Conservation (phyloP, 2,888 invertebrate species). For the Chaetoderma sp. region DNA sequence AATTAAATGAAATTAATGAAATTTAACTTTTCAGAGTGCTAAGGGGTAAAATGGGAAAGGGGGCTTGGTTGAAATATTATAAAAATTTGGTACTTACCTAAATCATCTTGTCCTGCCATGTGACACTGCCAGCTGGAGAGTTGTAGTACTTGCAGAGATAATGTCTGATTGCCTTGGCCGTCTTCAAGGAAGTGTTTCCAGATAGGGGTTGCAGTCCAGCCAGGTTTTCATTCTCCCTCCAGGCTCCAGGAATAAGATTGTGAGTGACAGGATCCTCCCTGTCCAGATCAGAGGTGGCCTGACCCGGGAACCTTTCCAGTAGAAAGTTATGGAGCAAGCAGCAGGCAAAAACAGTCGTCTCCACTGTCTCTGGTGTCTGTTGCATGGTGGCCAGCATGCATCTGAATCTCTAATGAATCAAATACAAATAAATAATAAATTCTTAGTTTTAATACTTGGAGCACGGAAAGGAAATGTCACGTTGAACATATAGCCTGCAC, state of each 20-base stretch:
- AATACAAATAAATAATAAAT: background rate
- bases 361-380: slow-evolving; percentile 1
- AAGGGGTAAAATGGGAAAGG: no score
- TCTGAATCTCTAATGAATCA: background rate
- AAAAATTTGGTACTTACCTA: no score
- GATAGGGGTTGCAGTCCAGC: background rate
- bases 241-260: slow-evolving; percentile 13
- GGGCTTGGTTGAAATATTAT: no score
- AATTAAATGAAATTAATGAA: no score
- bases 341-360: background rate
- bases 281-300: background rate
- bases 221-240: slow-evolving; percentile 10
- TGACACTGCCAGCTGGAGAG: slow-evolving; percentile 10
- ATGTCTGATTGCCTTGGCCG: background rate
- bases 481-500: background rate
- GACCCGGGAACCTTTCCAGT: background rate
- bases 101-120: slow-evolving; percentile 14
- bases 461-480: background rate
- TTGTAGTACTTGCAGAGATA: background rate
- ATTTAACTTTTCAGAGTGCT: no score
- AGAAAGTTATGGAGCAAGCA: slow-evolving; percentile 7
- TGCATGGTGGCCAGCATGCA: slow-evolving; percentile 3
- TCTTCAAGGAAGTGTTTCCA: slow-evolving; percentile 5
- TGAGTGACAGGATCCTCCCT: background rate
- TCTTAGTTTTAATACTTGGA: background rate